Conservation (phyloP, 2,113 vertebrate genomes). For the Syngnathus floridae region DNA sequence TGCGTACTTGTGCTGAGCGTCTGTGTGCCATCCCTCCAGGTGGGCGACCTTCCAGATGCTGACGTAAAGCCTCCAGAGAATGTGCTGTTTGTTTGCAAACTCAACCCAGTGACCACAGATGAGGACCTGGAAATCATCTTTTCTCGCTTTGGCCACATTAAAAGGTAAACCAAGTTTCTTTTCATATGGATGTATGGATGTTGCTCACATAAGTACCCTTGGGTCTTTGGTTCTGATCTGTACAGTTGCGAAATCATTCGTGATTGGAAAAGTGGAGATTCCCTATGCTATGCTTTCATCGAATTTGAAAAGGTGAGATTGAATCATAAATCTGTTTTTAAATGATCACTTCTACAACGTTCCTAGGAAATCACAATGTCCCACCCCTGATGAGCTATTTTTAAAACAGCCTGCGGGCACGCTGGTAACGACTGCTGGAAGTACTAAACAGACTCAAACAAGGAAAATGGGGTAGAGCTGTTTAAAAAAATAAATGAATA, state of each 20-base stretch:
- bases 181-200: not conserved
- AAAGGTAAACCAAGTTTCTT: conserved; percentile 71
- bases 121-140: conserved; percentile 98
- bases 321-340: too few relatives aligned
- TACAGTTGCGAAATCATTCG: conserved; percentile 95
- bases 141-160: conserved; percentile 89
- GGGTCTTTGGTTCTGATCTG: conserved; percentile 22
- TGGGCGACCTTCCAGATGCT: conserved; percentile 93
- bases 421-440: too few relatives aligned
- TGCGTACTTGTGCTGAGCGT: not conserved
- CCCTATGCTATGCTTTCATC: conserved; percentile 96
- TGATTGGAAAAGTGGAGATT: conserved; percentile 94
- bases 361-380: too few relatives aligned
- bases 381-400: too few relatives aligned
- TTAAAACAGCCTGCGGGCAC: too few relatives aligned
- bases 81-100: conserved; percentile 93
- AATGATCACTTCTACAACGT: too few relatives aligned
- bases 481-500: too few relatives aligned
- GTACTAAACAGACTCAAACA: too few relatives aligned
- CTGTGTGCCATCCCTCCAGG: conserved; percentile 63
- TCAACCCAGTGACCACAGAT: conserved; percentile 96
- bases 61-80: conserved; percentile 92
- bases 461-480: too few relatives aligned
- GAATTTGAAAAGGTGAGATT: conserved; percentile 93
- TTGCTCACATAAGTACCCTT: not conserved